Percentiles rank a stretch among this genome's conserved stretches.
phyloP scores from a whole-genome alignment of 2,113 vertebrate genomes.

The Tichodroma muraria region DNA sequence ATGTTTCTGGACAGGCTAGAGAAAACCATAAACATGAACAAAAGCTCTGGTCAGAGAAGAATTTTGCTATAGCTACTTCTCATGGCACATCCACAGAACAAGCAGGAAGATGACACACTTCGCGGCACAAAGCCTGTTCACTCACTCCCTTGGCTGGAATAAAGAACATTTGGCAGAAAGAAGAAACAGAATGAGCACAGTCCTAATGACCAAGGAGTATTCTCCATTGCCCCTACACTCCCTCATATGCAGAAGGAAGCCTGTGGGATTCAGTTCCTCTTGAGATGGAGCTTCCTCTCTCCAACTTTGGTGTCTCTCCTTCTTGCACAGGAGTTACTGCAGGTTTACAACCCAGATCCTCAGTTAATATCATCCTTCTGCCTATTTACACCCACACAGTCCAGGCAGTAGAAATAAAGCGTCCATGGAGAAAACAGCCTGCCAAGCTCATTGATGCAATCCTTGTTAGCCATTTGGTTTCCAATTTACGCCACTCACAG shows the following conservation, averaged over 20 bases:
- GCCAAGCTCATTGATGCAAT: not conserved
- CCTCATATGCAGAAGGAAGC: not conserved
- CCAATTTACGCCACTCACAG: not conserved
- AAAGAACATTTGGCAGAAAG: not conserved
- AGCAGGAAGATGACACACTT: not conserved
- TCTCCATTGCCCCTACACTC: not conserved
- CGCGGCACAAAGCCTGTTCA: not conserved
- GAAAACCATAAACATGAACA: not conserved
- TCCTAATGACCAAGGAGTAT: not conserved
- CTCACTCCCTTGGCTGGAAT: not conserved
- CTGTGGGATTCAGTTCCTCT: not conserved
- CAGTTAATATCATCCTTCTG: not conserved
- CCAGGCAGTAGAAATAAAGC: not conserved
- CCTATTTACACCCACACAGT: not conserved
- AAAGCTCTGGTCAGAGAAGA: not conserved
- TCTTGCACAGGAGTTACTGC: not conserved
- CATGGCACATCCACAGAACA: not conserved
- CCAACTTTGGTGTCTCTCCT: not conserved
- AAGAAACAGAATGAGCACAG: not conserved
- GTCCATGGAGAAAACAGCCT: not conserved
- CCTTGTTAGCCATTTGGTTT: not conserved
- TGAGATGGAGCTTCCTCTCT: not conserved
- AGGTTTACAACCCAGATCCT: not conserved
- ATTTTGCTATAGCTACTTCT: not conserved
- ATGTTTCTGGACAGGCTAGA: not conserved